phyloP scores from a whole-genome alignment of 2,113 vertebrate genomes.

The Coracopsis vasa region DNA sequence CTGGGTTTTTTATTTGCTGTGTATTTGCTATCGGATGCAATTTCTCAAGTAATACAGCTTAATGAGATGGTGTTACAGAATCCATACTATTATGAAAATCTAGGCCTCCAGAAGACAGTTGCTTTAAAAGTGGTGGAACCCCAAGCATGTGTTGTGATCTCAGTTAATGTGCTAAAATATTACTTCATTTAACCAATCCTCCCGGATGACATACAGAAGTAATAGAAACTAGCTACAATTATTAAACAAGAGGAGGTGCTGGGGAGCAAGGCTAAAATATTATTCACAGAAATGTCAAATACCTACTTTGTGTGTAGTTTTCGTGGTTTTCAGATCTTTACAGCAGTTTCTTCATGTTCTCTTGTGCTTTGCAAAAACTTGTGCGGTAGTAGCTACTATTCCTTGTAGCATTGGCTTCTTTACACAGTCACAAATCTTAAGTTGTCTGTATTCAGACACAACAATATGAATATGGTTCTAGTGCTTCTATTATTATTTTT shows the following conservation, averaged over 20 bases:
- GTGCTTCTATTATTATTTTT: background rate
- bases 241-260: background rate
- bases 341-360: background rate
- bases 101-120: background rate
- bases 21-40: background rate
- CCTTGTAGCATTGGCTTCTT: background rate
- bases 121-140: background rate
- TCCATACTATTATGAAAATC: background rate
- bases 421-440: background rate
- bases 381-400: background rate
- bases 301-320: background rate
- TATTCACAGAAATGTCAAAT: background rate
- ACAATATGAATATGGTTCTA: background rate
- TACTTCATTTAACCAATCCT: background rate
- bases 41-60: background rate
- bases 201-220: background rate
- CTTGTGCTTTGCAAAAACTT: background rate
- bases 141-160: background rate
- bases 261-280: background rate
- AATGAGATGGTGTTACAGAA: background rate
- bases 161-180: background rate
- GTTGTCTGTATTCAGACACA: background rate
- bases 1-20: background rate
- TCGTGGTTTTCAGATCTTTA: background rate
- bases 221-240: background rate